Evolutionary conservation across 2,113 vertebrate species (phyloP), one percentile per base, ranked within the genome.

Genomic region (Lonchura striata): DNA sequence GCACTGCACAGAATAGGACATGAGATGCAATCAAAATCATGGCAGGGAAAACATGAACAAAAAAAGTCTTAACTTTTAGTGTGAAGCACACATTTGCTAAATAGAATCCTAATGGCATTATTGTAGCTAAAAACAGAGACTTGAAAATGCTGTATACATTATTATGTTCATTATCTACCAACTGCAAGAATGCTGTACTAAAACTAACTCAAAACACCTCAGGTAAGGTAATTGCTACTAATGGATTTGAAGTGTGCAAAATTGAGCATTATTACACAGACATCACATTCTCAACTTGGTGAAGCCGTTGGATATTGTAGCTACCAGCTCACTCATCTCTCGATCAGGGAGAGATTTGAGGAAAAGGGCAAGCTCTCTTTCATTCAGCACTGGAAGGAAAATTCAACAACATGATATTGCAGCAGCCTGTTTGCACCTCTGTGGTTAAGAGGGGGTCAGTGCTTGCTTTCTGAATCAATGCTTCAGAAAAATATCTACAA

Each of bases 171-270:
- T 99, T 98, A 99, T 98, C 97, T 95, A 91, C 97, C 98, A 98
- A 98, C 98, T 98, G 97, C 97, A 99, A 99, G 98, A 99, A 98
- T 98, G 98, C 98, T 92, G 94, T 96, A 97, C 98, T 98, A 98
- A 98, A 98, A 98, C 98, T 98, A 98, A 98, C 98, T 98, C 98
- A 98, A 98, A 99, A 98, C 98, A 98, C 98, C 98, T 98, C 98
- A 97, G 98, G 98, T 98, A 98, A 98, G 98, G 98, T 99, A 99
- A 99, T 99, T 99, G 98, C 98, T 98, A 98, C 98, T 99, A 99
- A 99, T 99, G 98, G 98, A 98, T 98, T 93, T 99, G 98, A 99
- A 99, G 98, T 98, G 98, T 98, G 97, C 87, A 97, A 99, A 99
- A 99, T 98, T 98, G 98, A 98, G 98, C 96, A 44, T 98, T 98